A percentile compares a stretch with the other conserved stretches of the same genome.
Conservation (phyloP, 2,888 invertebrate genomes). For the Apotomis betuletana region DNA sequence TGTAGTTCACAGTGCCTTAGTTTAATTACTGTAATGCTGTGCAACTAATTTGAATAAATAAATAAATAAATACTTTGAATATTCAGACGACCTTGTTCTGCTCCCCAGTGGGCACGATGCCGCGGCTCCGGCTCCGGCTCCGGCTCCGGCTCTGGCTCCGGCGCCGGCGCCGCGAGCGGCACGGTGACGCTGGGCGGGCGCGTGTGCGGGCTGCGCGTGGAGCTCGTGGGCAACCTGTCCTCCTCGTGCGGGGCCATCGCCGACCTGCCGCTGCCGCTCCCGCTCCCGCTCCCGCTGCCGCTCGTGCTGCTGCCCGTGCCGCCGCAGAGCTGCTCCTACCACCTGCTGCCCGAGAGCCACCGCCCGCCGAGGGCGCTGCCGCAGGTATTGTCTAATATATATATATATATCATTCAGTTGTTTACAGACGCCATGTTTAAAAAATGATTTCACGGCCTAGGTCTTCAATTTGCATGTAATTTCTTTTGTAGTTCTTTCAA, state of each 20-base stretch:
- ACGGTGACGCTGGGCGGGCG: conserved; percentile 42
- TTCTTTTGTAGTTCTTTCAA: too few relatives aligned
- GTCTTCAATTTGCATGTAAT: too few relatives aligned
- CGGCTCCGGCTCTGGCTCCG: too few relatives aligned
- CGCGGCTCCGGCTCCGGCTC: conserved; percentile 41
- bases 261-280: conserved; percentile 52
- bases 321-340: conserved; percentile 51
- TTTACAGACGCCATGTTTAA: too few relatives aligned
- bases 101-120: conserved; percentile 31
- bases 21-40: too few relatives aligned
- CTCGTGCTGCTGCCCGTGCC: conserved; percentile 47
- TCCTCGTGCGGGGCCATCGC: conserved; percentile 81
- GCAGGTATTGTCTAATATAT: conserved; percentile 15
- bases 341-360: conserved; percentile 61
- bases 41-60: too few relatives aligned
- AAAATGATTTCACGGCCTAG: too few relatives aligned
- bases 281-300: conserved; percentile 50
- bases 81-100: not conserved
- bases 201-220: conserved; percentile 77
- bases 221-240: conserved; percentile 81
- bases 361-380: conserved; percentile 46
- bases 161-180: conserved; percentile 27
- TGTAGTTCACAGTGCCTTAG: too few relatives aligned
- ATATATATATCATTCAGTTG: too few relatives aligned
- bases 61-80: too few relatives aligned